Conservation (phyloP, 2,113 vertebrate genomes). For the Camelus dromedarius region DNA sequence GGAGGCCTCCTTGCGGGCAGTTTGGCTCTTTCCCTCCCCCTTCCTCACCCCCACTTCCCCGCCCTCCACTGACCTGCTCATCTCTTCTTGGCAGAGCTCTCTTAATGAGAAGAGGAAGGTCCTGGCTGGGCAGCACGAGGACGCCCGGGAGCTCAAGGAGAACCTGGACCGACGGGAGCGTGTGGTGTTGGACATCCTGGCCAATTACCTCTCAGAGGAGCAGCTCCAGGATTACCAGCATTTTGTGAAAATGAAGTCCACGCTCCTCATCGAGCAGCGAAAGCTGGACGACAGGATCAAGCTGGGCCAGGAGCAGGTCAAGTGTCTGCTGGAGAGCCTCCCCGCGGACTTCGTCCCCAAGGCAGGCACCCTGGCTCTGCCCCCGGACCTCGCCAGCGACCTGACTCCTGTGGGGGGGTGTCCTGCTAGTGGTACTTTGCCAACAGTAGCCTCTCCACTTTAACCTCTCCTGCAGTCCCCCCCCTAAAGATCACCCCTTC, state of each 20-base stretch:
- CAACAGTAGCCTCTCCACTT: conserved; percentile 82
- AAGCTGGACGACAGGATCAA: conserved; percentile 96
- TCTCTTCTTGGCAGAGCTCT: conserved; percentile 88
- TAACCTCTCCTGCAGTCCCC: conserved; percentile 71
- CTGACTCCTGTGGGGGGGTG: neutral
- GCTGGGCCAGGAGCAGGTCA: conserved; percentile 94
- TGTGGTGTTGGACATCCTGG: conserved; percentile 92
- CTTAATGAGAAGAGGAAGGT: conserved; percentile 93
- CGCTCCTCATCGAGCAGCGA: conserved; percentile 94
- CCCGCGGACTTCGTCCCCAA: conserved; percentile 83
- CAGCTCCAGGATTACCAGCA: conserved; percentile 94
- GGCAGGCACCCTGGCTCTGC: conserved; percentile 74
- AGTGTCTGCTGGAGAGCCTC: conserved; percentile 91
- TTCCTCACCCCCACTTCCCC: no score
- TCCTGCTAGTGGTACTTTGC: conserved; percentile 62
- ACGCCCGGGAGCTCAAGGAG: conserved; percentile 97
- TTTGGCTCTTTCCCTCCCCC: rapidly evolving
- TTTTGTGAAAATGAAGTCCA: conserved; percentile 94
- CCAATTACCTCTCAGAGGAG: conserved; percentile 88
- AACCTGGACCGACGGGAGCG: conserved; percentile 96
- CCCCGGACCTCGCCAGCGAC: neutral
- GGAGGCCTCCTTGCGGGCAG: neutral
- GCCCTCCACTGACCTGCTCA: conserved; percentile 35
- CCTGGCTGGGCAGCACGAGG: conserved; percentile 95
- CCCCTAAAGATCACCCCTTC: neutral